phyloP scores from a whole-genome alignment of 2,888 invertebrate genomes.

The Andrena fulva region DNA sequence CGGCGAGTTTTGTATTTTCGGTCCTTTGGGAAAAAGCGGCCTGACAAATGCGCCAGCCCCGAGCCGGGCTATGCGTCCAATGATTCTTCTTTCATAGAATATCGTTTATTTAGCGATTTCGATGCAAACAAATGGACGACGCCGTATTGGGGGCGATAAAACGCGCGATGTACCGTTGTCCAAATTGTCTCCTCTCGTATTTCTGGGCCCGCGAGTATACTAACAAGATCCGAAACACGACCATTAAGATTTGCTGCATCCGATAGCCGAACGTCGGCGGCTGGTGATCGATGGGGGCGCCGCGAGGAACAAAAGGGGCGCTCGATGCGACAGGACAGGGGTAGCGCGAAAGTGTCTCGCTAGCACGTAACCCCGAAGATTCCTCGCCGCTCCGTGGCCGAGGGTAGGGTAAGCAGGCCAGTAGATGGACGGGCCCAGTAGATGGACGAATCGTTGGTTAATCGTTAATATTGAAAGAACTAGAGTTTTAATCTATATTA shows the following conservation, averaged over 20 bases:
- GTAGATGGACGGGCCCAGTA: too few relatives aligned
- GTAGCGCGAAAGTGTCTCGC: constrained; percentile 3
- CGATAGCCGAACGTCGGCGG: neutral
- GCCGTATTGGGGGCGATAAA: constrained; percentile 16
- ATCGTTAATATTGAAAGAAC: too few relatives aligned
- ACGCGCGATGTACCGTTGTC: neutral
- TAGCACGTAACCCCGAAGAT: constrained; percentile 1
- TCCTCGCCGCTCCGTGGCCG: neutral
- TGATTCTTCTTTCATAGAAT: constrained; percentile 58
- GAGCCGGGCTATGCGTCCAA: constrained; percentile 8
- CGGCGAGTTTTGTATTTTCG: constrained; percentile 23
- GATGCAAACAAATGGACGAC: constrained; percentile 39
- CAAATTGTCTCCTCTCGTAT: neutral
- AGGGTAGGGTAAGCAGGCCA: too few relatives aligned
- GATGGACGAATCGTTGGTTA: too few relatives aligned
- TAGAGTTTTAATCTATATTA: too few relatives aligned
- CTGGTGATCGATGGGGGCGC: neutral
- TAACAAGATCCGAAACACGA: neutral
- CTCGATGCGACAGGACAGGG: neutral
- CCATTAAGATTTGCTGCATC: neutral
- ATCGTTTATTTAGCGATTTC: constrained; percentile 52
- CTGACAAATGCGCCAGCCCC: constrained; percentile 46
- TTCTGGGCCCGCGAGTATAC: neutral
- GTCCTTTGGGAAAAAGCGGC: constrained; percentile 32
- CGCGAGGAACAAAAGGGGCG: neutral